phyloP scores from a whole-genome alignment of 2,888 invertebrate species.

The Mesorhabditis spiculigera region DNA sequence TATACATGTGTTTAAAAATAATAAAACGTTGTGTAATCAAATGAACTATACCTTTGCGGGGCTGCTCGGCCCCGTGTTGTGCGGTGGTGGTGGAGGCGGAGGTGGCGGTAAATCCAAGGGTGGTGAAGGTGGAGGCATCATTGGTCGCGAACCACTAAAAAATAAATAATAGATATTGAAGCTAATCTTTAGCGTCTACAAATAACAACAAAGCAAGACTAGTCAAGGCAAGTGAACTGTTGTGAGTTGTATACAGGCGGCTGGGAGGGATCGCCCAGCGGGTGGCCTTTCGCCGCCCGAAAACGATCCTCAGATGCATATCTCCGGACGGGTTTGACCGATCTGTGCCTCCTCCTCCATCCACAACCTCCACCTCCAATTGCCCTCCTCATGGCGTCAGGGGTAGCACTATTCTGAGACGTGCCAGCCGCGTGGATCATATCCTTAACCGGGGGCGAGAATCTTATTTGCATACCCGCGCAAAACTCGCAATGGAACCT shows the following conservation, averaged over 20 bases:
- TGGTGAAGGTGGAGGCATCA: slow-evolving; percentile 33
- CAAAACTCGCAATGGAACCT: too few species aligned
- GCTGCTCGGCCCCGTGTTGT: neutral
- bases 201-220: neutral
- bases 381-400: too few species aligned
- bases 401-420: too few species aligned
- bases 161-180: too few species aligned
- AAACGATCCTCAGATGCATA: neutral
- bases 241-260: neutral
- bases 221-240: neutral
- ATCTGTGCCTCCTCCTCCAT: too few species aligned
- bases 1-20: too few species aligned
- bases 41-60: neutral
- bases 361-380: too few species aligned
- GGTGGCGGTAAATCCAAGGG: slow-evolving; percentile 19
- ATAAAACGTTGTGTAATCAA: too few species aligned
- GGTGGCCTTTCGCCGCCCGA: neutral
- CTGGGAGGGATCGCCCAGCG: neutral
- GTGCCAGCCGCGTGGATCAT: too few species aligned
- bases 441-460: too few species aligned
- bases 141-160: slow-evolving; percentile 22
- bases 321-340: neutral
- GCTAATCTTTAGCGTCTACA: too few species aligned
- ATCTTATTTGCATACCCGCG: too few species aligned
- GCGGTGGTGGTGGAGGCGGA: slow-evolving; percentile 18